phyloP scores from a whole-genome alignment of 1,140 invertebrate species.

The Babylonia areolata region DNA sequence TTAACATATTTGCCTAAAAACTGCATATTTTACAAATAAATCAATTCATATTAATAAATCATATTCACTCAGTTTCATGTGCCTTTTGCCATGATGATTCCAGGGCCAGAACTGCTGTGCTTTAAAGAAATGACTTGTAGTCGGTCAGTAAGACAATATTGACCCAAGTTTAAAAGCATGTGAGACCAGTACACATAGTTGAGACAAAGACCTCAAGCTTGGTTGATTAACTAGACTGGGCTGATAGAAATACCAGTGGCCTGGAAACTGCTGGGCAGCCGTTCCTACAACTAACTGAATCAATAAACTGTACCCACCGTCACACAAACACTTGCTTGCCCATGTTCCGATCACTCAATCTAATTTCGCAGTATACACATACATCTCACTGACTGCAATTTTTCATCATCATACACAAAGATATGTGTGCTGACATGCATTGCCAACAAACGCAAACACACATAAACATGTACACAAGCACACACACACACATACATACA shows the following conservation, averaged over 20 bases:
- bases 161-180: constrained; percentile 3
- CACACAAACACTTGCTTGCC: background rate
- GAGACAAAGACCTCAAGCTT: background rate
- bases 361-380: background rate
- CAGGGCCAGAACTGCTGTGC: background rate
- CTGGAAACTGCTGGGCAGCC: background rate
- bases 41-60: background rate
- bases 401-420: background rate
- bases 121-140: background rate
- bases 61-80: background rate
- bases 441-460: background rate
- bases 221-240: background rate
- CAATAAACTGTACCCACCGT: background rate
- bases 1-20: background rate
- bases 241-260: background rate
- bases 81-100: background rate
- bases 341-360: background rate
- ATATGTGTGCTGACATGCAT: background rate
- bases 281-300: background rate
- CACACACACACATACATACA: constrained; percentile 16
- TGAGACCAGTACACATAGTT: background rate
- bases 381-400: no score
- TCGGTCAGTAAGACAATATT: constrained; percentile 10
- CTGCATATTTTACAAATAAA: background rate
- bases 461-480: constrained; percentile 3